A percentile compares a stretch with the other conserved stretches of the same genome.
Conservation (phyloP, 2,797 vertebrate species). For the Mionectes olivaceus region DNA sequence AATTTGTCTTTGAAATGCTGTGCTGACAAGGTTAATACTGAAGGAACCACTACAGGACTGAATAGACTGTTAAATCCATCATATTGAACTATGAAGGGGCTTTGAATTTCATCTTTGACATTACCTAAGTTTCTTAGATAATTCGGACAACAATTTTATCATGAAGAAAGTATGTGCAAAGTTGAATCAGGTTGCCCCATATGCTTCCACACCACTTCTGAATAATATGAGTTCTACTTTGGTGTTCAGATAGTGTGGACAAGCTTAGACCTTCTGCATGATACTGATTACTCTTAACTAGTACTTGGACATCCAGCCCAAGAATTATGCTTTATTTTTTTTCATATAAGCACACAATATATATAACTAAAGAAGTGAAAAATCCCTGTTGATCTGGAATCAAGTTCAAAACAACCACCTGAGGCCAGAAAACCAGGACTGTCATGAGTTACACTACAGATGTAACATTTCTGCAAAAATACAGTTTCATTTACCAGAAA, state of each 20-base stretch:
- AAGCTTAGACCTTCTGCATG: neutral
- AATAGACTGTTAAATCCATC: neutral
- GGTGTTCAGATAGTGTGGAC: neutral
- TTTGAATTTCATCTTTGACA: neutral
- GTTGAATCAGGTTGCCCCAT: neutral
- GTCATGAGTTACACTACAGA: neutral
- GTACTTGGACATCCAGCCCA: neutral
- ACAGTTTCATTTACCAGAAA: neutral
- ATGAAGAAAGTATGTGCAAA: neutral
- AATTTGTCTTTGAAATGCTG: neutral
- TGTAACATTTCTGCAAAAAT: neutral
- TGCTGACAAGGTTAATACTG: neutral
- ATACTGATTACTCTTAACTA: neutral
- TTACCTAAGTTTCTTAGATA: neutral
- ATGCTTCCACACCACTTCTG: neutral
- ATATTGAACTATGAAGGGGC: neutral
- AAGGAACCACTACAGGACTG: neutral
- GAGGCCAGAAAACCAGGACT: neutral
- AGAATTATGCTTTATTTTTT: neutral
- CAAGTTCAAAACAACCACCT: neutral
- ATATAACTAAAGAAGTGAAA: neutral
- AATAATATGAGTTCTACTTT: neutral
- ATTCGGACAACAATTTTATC: neutral
- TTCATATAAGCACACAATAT: neutral
- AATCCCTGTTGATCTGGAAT: neutral